A percentile compares a stretch with the other conserved stretches of the same genome.
Evolutionary conservation across 2,797 vertebrate species (phyloP).

Genomic region (Eulemur coronatus): DNA sequence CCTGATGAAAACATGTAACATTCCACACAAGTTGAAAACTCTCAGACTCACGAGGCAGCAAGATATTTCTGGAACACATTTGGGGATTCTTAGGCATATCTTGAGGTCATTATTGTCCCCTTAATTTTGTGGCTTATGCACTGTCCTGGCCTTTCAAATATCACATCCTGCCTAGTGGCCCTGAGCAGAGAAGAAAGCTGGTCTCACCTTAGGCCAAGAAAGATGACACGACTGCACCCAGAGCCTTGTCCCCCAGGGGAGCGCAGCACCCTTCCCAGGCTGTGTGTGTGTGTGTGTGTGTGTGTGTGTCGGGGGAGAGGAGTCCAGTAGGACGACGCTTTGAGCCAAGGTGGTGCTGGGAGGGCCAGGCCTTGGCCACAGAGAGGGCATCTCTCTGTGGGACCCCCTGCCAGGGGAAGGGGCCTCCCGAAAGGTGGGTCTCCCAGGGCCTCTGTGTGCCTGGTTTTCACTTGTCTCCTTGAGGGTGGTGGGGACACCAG

Average conservation of each 20-base stretch:
- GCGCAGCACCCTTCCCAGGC: background rate
- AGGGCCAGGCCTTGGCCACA: background rate
- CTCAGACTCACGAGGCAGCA: slow-evolving; percentile 60
- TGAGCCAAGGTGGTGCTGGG: background rate
- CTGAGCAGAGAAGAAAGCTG: background rate
- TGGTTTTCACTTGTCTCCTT: background rate
- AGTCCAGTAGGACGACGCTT: background rate
- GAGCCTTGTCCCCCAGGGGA: background rate
- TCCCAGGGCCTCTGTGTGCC: background rate
- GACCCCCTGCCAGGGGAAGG: background rate
- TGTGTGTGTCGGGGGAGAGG: too few species aligned
- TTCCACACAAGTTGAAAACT: slow-evolving; percentile 2
- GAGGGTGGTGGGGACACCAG: background rate
- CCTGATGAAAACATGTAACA: slow-evolving; percentile 64
- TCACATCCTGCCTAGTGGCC: background rate
- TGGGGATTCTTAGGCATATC: slow-evolving; percentile 61
- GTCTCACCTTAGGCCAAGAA: background rate
- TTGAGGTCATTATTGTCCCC: background rate
- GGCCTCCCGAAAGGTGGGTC: background rate
- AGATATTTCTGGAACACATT: background rate
- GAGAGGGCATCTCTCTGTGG: background rate
- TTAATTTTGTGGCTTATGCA: background rate
- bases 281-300: background rate
- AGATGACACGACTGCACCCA: accelerated
- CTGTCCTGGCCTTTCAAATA: background rate